A percentile compares a stretch with the other conserved stretches of the same genome.
Conservation (phyloP, 2,888 invertebrate genomes). For the Dendrolimus pini region DNA sequence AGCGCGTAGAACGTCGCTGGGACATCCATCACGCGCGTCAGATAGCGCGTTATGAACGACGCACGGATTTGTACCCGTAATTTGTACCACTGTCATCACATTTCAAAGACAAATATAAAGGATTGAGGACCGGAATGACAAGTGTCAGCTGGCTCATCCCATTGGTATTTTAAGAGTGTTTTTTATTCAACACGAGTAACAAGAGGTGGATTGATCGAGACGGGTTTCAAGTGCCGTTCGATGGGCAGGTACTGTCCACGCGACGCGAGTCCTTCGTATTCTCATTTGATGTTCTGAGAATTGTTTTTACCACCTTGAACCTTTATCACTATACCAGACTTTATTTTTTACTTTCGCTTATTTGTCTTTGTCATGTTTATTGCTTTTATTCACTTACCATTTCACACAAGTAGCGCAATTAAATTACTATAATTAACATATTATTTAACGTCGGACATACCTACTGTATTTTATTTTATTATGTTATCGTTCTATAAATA, state of each 20-base stretch:
- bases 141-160: slow-evolving; percentile 68
- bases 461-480: too few species aligned
- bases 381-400: slow-evolving; percentile 6
- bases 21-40: slow-evolving; percentile 67
- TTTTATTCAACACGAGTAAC: slow-evolving; percentile 74
- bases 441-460: too few species aligned
- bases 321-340: slow-evolving; percentile 10
- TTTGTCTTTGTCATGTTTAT: slow-evolving; percentile 15
- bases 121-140: slow-evolving; percentile 73
- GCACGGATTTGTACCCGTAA: slow-evolving; percentile 73
- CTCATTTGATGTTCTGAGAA: slow-evolving; percentile 64
- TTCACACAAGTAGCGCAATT: too few species aligned
- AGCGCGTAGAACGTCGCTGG: slow-evolving; percentile 36
- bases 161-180: slow-evolving; percentile 71
- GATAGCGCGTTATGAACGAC: slow-evolving; percentile 72
- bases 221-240: slow-evolving; percentile 73
- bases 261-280: slow-evolving; percentile 50
- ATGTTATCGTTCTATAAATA: too few species aligned
- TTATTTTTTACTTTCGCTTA: slow-evolving; percentile 18
- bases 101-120: slow-evolving; percentile 77
- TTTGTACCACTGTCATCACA: slow-evolving; percentile 77
- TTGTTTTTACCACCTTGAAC: slow-evolving; percentile 61
- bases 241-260: slow-evolving; percentile 49
- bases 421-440: too few species aligned
- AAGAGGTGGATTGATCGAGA: slow-evolving; percentile 75